Evolutionary conservation across 2,888 invertebrate species (phyloP), one percentile per base, ranked within the genome.

Genomic region (Strigamia transsilvanica): DNA sequence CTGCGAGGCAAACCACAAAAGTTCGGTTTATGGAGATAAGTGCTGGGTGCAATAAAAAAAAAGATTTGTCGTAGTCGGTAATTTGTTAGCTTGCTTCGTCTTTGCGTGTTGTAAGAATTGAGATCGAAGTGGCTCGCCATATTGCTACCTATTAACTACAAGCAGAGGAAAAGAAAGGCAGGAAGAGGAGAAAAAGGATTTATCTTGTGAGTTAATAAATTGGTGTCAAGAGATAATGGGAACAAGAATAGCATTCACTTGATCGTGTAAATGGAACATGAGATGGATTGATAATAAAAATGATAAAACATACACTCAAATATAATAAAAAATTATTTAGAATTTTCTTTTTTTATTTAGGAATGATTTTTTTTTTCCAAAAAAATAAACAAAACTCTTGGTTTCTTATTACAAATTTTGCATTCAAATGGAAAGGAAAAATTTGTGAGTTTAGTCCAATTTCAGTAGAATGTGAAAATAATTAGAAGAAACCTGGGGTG

Each of bases 1-100:
- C 73, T 27, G 73, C 73, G 32, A 73, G 73, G 73, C 73, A 73
- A 73, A 27, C 73, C 73, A 73, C 73, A 73, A 73, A 73, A 73
- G 73, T 73, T 73, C 73, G 73, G 73, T 73, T 73, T 73, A 73
- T 73, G 73, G 73, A 73, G 73, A 73, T 73, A 73, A 73, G 73
- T 73, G 32, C 32, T 73, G 13, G 73, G 73, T 73, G 73, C 23
- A 27, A 66, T 23, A 27, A 66, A 66, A 73, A 73, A 73, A 73
- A 73, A 73, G 73, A 73, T 73, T 73, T 73, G 27, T 73, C 73
- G 73, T 27, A 27, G 32, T 12, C 15, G 12, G 73, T 73, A 73
- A 73, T 73, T 73, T 73, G 73, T 73, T 73, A 27, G 73, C 73
- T 27, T 32, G 27, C 27, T 73, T 73, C 73, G 73, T 73, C 73